phyloP scores from a whole-genome alignment of 2,113 vertebrate genomes.

The Himantopus leucocephalus region DNA sequence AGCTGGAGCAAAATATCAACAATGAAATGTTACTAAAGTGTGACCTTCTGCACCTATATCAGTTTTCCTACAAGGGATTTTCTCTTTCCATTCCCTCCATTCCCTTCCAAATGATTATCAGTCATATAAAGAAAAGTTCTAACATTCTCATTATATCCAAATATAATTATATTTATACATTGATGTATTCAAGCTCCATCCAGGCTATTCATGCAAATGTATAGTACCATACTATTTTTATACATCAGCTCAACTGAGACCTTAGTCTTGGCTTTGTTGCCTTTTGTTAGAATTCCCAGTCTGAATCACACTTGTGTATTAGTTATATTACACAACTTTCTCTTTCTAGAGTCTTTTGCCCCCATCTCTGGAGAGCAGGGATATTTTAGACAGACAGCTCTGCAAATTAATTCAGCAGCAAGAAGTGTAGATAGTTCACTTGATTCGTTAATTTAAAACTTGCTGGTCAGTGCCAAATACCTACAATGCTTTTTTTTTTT shows the following conservation, averaged over 20 bases:
- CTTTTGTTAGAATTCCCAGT: not conserved
- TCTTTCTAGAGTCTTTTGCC: not conserved
- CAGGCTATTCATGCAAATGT: not conserved
- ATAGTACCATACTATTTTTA: not conserved
- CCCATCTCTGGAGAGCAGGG: not conserved
- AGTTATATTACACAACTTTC: not conserved
- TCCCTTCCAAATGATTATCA: not conserved
- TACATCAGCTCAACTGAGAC: not conserved
- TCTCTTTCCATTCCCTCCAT: not conserved
- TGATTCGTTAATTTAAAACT: not conserved
- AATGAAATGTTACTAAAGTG: not conserved
- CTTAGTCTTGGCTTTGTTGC: not conserved
- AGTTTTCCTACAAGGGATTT: not conserved
- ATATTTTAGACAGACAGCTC: not conserved
- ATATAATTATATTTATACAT: not conserved
- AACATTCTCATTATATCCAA: no score
- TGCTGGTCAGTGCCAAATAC: not conserved
- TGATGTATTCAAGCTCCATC: not conserved
- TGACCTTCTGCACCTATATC: not conserved
- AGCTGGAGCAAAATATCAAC: not conserved
- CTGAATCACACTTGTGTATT: not conserved
- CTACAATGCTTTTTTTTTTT: not conserved
- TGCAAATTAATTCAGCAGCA: not conserved
- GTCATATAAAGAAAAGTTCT: accelerated
- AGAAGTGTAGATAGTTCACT: not conserved